Conservation (phyloP, 1,140 invertebrate species). For the Sogatella furcifera region DNA sequence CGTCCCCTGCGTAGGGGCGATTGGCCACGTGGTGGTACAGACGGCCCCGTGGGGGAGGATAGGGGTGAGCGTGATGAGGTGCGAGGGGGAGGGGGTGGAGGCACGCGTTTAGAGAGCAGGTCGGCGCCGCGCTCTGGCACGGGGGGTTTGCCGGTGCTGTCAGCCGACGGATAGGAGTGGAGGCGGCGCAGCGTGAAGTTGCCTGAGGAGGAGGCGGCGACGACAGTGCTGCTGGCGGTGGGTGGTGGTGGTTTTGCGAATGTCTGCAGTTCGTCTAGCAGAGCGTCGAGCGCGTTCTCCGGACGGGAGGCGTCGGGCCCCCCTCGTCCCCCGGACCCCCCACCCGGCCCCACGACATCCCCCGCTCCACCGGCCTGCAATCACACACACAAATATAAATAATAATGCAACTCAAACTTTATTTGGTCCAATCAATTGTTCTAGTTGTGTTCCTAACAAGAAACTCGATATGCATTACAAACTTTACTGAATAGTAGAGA, state of each 20-base stretch:
- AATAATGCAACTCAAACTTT: too few relatives aligned
- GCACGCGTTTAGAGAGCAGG: conserved; percentile 56
- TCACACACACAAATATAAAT: conserved; percentile 12
- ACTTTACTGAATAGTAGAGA: too few relatives aligned
- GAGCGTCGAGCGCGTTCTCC: conserved; percentile 90
- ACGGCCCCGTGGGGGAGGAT: conserved; percentile 61
- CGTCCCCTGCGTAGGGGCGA: conserved; percentile 29
- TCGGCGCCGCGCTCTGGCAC: conserved; percentile 64
- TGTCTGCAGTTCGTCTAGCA: conserved; percentile 85
- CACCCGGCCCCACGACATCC: conserved; percentile 48
- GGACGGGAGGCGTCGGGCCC: conserved; percentile 50
- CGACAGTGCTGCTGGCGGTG: conserved; percentile 35
- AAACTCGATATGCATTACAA: too few relatives aligned
- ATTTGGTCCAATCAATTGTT: too few relatives aligned
- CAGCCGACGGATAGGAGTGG: conserved; percentile 53
- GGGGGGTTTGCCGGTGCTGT: conserved; percentile 48
- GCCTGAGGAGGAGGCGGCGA: conserved; percentile 36
- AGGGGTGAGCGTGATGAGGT: conserved; percentile 71
- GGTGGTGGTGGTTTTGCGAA: conserved; percentile 45
- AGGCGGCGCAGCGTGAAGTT: conserved; percentile 50
- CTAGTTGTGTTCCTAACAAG: too few relatives aligned
- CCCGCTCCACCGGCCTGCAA: conserved; percentile 45
- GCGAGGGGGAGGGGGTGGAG: conserved; percentile 75
- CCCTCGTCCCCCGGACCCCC: conserved; percentile 30
- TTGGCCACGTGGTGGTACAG: conserved; percentile 38